Evolutionary conservation across 2,797 vertebrate species (phyloP), one percentile per base, ranked within the genome.

Genomic region (Syngnathus rostellatus): DNA sequence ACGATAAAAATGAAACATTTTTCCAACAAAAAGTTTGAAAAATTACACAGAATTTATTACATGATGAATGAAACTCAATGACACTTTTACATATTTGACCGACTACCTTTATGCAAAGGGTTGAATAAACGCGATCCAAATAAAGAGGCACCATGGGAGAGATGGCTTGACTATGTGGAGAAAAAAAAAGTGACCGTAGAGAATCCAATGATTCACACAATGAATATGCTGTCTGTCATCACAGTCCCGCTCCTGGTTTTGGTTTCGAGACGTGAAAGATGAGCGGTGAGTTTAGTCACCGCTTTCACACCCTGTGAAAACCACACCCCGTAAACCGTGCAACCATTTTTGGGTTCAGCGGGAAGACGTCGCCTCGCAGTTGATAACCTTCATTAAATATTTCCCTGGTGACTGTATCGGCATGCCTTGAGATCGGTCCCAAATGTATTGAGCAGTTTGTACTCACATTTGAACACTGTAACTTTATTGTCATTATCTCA

Each of bases 201-300:
- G 74, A 78, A 80, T 73, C 48, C 43, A 9, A 45, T 88, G 85
- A 89, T 76, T 89, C 86, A 88, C 66, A 50, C 74, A 8, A n/a
- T 64, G 73, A 78, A 75, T 76, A 85, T 83, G 81, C 70, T 66
- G 66, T 12, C 60, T 76, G 71, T 77, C 38, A 19, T 65, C 77
- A 66, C 62, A 79, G 80, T 86, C 81, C 85, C 77, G 39, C 70
- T 76, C 74, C 60, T 69, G 66, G 31, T 74, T 74, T 31, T 59
- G 57, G 68, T 72, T 76, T 65, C 53, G 38, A 57, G 69, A 70
- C 65, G 17, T 37, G 73, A 64, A 45, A 71, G 67, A 78, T 66
- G 11, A 41, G 57, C 59, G 63, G 57, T 62, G 58, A 11, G 53
- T 75, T 59, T 64, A 66, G 71, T 80, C 76, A 60, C 46, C 57